Percentiles rank a stretch among this genome's conserved stretches.
phyloP scores from a whole-genome alignment of 2,888 invertebrate genomes.

The Ariolimax columbianus region DNA sequence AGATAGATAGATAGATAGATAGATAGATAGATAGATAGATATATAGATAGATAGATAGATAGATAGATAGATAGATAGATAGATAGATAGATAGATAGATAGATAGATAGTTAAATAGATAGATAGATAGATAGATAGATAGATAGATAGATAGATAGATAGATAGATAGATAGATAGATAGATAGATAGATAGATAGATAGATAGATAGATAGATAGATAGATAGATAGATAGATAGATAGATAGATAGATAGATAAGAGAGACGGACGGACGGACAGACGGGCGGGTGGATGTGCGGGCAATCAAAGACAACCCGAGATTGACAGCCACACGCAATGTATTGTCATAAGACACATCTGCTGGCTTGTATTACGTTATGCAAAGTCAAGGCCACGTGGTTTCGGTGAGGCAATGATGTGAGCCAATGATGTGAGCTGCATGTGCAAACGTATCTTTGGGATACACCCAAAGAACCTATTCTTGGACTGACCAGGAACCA shows the following conservation, averaged over 20 bases:
- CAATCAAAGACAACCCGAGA: too few relatives aligned
- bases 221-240: constrained; percentile 1
- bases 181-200: constrained; percentile 1
- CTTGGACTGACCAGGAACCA: too few relatives aligned
- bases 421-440: too few relatives aligned
- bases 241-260: neutral
- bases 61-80: neutral
- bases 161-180: neutral
- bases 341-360: constrained; percentile 5
- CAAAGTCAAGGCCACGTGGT: neutral
- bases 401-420: constrained; percentile 2
- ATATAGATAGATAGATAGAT: too few relatives aligned
- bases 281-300: too few relatives aligned
- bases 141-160: neutral
- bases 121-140: neutral
- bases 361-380: neutral
- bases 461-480: too few relatives aligned
- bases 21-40: too few relatives aligned
- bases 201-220: constrained; percentile 1
- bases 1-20: neutral
- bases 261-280: too few relatives aligned
- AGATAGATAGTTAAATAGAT: too few relatives aligned
- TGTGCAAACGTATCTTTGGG: too few relatives aligned
- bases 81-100: neutral
- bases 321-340: neutral